Conservation (phyloP, 2,797 vertebrate species). For the Nannoperca australis region DNA sequence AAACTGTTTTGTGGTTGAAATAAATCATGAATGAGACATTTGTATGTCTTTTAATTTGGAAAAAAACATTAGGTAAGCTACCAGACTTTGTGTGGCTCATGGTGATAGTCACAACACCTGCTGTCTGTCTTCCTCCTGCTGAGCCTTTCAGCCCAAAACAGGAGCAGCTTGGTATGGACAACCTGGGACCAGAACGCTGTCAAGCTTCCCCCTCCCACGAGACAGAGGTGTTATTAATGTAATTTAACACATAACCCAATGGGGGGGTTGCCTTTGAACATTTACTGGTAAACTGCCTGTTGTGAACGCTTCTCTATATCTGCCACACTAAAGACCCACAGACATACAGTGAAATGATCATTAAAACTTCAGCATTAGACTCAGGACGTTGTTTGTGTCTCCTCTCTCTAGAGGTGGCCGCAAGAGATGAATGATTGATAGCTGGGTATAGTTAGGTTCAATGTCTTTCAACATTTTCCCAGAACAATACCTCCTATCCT, state of each 20-base stretch:
- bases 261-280: constrained; percentile 65
- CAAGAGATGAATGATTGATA: constrained; percentile 68
- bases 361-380: constrained; percentile 28
- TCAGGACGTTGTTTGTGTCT: constrained; percentile 40
- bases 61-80: constrained; percentile 25
- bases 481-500: constrained; percentile 33
- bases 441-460: constrained; percentile 34
- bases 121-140: constrained; percentile 64
- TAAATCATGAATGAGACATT: constrained; percentile 5
- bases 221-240: constrained; percentile 81
- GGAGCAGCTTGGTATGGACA: constrained; percentile 63
- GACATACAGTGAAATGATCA: constrained; percentile 29
- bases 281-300: constrained; percentile 51
- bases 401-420: constrained; percentile 25
- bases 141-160: constrained; percentile 64
- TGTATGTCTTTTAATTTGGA: neutral
- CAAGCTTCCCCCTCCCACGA: constrained; percentile 66
- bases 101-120: constrained; percentile 59
- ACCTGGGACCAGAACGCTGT: constrained; percentile 69
- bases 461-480: constrained; percentile 38
- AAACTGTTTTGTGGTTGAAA: constrained; percentile 5
- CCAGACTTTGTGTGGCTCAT: constrained; percentile 37
- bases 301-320: constrained; percentile 42
- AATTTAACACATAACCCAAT: constrained; percentile 78
- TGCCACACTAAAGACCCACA: constrained; percentile 23